Conservation (phyloP, 2,888 invertebrate genomes). For the Drosophila tanythrix region DNA sequence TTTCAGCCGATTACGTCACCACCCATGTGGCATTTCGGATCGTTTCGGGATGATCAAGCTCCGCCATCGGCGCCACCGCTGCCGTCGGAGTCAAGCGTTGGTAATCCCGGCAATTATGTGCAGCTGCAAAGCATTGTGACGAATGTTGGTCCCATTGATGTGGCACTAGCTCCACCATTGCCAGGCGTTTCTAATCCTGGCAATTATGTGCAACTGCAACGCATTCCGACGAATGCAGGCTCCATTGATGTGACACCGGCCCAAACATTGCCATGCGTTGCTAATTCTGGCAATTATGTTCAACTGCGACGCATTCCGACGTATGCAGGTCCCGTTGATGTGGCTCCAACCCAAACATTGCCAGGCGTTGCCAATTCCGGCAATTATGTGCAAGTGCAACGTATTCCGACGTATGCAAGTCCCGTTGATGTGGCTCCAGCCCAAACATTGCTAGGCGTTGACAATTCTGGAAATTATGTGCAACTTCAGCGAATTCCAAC, state of each 20-base stretch:
- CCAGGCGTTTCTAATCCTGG: neutral
- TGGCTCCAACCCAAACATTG: neutral
- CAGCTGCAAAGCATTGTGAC: conserved; percentile 9
- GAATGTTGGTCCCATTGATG: conserved; percentile 4
- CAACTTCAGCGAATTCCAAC: neutral
- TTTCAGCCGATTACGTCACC: conserved; percentile 70
- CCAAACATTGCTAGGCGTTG: neutral
- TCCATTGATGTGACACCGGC: neutral
- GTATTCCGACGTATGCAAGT: neutral
- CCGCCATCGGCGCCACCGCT: conserved; percentile 24
- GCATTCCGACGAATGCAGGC: neutral
- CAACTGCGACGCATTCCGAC: neutral
- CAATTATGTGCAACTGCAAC: conserved; percentile 7
- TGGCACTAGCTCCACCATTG: conserved; percentile 1
- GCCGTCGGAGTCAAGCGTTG: conserved; percentile 3
- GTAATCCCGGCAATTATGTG: conserved; percentile 20
- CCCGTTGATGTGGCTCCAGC: neutral
- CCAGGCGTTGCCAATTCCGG: conserved; percentile 1
- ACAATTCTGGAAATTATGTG: neutral
- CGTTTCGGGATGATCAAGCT: conserved; percentile 36
- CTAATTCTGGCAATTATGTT: conserved; percentile 1
- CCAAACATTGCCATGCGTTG: neutral
- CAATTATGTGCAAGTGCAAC: conserved; percentile 18
- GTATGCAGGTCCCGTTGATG: neutral
- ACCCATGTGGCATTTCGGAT: conserved; percentile 58